Evolutionary conservation across 2,113 vertebrate species (phyloP).

Genomic region (Promerops cafer): DNA sequence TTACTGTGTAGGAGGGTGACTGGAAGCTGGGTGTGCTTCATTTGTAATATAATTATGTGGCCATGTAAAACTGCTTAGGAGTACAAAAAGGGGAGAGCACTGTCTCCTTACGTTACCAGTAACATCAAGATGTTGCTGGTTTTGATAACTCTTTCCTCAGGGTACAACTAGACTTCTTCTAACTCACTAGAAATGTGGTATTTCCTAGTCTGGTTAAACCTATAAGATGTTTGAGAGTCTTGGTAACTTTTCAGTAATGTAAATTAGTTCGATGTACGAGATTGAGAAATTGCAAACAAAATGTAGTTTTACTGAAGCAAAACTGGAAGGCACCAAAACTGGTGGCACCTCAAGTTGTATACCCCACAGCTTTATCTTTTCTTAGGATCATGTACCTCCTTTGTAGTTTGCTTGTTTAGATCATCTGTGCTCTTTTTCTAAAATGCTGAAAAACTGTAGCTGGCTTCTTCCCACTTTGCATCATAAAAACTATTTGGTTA

Average conservation of each 20-base stretch:
- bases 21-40: background rate
- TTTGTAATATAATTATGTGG: background rate
- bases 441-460: background rate
- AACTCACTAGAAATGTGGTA: background rate
- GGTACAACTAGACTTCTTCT: background rate
- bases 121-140: background rate
- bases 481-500: background rate
- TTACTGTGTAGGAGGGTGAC: background rate
- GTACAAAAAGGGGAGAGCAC: background rate
- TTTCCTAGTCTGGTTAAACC: background rate
- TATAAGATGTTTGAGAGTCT: background rate
- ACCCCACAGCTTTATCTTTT: background rate
- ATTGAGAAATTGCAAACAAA: background rate
- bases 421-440: background rate
- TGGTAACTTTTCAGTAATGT: background rate
- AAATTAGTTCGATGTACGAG: background rate
- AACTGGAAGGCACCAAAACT: background rate
- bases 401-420: background rate
- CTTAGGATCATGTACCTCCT: background rate
- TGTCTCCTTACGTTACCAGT: background rate
- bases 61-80: background rate
- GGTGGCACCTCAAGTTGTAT: background rate
- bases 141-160: background rate
- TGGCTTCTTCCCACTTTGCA: background rate
- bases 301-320: background rate